Conservation (phyloP, 2,797 vertebrate species). For the Vipera latastei region DNA sequence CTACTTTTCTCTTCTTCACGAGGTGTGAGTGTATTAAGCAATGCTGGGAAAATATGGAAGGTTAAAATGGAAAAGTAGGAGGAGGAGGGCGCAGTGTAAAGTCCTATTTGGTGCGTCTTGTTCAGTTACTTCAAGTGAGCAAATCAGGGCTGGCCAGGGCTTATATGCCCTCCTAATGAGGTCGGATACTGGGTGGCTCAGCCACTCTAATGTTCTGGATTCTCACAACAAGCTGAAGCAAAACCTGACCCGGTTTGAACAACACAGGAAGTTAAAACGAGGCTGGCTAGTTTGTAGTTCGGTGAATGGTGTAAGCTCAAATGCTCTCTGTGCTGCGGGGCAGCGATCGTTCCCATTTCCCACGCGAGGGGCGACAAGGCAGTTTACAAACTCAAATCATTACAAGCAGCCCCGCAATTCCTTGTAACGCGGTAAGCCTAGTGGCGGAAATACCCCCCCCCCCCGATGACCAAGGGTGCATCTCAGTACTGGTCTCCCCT, state of each 20-base stretch:
- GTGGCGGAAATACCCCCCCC: neutral
- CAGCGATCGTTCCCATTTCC: neutral
- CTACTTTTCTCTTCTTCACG: neutral
- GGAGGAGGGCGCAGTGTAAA: neutral
- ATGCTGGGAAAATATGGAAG: neutral
- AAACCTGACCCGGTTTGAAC: neutral
- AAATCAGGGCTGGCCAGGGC: neutral
- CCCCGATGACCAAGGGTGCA: neutral
- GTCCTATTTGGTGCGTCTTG: neutral
- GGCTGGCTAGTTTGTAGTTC: neutral
- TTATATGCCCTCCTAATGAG: neutral
- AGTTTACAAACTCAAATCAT: neutral
- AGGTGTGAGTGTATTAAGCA: neutral
- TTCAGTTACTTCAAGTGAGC: neutral
- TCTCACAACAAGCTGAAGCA: neutral
- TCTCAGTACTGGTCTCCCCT: too few species aligned
- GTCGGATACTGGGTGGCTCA: neutral
- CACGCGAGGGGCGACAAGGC: neutral
- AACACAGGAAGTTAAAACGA: neutral
- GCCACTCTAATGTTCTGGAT: neutral
- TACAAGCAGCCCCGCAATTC: neutral
- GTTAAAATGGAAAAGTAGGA: neutral
- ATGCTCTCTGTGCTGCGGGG: neutral
- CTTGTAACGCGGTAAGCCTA: neutral
- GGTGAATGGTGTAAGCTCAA: neutral